Evolutionary conservation across 2,797 vertebrate genomes (phyloP).

Genomic region (Macrochelys suwanniensis): DNA sequence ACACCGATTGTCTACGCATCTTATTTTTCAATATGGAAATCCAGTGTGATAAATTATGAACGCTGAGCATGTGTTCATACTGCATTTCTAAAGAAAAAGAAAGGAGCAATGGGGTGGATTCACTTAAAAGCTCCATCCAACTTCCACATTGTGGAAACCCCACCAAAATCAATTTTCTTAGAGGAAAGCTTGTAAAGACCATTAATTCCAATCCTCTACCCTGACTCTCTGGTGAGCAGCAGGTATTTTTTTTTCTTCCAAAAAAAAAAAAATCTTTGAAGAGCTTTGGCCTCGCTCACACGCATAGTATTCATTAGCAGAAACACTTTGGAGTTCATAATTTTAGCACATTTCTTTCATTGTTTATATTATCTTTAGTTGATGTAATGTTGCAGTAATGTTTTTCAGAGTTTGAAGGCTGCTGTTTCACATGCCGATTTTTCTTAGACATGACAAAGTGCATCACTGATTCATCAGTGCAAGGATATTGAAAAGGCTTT

Average conservation of each 20-base stretch:
- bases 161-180: background rate
- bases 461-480: background rate
- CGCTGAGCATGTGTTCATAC: background rate
- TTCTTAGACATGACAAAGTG: background rate
- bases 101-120: background rate
- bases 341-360: background rate
- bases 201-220: background rate
- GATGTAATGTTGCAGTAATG: too few relatives aligned
- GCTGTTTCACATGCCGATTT: background rate
- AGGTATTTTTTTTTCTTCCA: background rate
- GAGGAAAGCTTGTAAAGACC: background rate
- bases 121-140: background rate
- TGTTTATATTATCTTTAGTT: background rate
- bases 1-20: background rate
- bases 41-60: background rate
- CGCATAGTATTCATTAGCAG: background rate
- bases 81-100: background rate
- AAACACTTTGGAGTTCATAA: background rate
- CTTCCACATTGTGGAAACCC: background rate
- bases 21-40: constrained; percentile 9
- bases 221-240: background rate
- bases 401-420: accelerated
- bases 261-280: background rate
- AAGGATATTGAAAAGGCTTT: background rate
- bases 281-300: background rate